These are phyloP conservation scores for Stichodactyla mertensii DNA, from an alignment of 64 coral and sea anemone genomes.

Conservation along the genomic window DNA sequence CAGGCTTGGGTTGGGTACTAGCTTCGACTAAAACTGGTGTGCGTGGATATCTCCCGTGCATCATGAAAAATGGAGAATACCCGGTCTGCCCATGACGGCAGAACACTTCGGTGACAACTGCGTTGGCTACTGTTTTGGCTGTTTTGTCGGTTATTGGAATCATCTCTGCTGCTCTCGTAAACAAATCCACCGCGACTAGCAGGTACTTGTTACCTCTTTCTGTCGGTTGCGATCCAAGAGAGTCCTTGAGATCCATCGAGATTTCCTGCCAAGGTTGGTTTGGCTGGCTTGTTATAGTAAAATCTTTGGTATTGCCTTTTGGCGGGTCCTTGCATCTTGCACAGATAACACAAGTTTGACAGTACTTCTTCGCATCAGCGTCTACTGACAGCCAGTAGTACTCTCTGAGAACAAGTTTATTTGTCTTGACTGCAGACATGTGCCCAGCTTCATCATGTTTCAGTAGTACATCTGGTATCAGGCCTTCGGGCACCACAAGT, in stretches of 20 bases:
- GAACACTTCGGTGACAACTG: too few species aligned
- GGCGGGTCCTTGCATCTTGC: too few species aligned
- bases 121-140: constrained; percentile 28
- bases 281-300: constrained; percentile 37
- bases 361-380: too few species aligned
- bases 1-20: constrained; percentile 13
- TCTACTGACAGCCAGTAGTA: constrained; percentile 42
- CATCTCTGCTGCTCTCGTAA: constrained; percentile 39
- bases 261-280: constrained; percentile 41
- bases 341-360: too few species aligned
- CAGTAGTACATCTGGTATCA: too few species aligned
- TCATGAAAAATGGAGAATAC: constrained; percentile 54
- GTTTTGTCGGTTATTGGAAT: constrained; percentile 46
- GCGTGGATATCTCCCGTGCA: constrained; percentile 29
- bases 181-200: constrained; percentile 29
- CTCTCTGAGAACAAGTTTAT: constrained; percentile 25
- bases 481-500: too few species aligned
- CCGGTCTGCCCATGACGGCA: too few species aligned
- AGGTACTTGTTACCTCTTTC: constrained; percentile 36
- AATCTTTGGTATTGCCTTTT: not conserved
- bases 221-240: constrained; percentile 51
- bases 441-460: constrained; percentile 48
- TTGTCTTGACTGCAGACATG: constrained; percentile 48
- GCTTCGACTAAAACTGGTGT: constrained; percentile 6
- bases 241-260: constrained; percentile 48